Evolutionary conservation across 2,888 invertebrate genomes (phyloP), one percentile per base, ranked within the genome.

Genomic region (Philopedon plagiatum): DNA sequence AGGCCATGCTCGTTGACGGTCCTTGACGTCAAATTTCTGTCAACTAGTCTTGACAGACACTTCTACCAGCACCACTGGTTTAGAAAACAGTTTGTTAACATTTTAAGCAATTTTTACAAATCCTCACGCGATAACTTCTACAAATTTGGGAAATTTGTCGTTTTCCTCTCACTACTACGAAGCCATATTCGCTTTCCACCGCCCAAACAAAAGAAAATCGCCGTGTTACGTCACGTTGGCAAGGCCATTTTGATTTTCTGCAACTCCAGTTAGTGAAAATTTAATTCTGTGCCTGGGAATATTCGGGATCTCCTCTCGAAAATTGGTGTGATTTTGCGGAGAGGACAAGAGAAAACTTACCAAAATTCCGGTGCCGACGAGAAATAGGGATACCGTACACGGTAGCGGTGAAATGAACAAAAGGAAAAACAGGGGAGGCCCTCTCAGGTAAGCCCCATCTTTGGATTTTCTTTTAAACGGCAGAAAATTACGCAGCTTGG

Each of bases 281-380:
- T 81, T 81, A 80, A 80, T 80, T 78, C 78, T 77, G 77, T 75
- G 75, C 63, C 61, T 37, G 74, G 71, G 60, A 75, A 78, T 78
- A 74, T 76, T 75, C 65, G 74, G 78, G 79, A 79, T 78, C 77
- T 78, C 79, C 79, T 77, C 78, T 73, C 77, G 80, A 81, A 80
- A 78, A 80, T 79, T 67, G 76, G 80, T 70, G 75, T 80, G n/a
- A n/a, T 77, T 81, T 80, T 79, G 80, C 79, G 75, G 73, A 73
- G 74, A 73, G 58, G 73, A 75, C 58, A 41, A 67, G 61, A 71
- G 74, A 79, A 77, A 78, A 76, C 75, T 75, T 73, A 87, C 89
- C 92, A 93, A 93, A 92, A 93, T 93, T 93, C 92, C 93, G 92
- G 92, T 92, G 91, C 92, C 92, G 87, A 92, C 92, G 90, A 91